Evolutionary conservation across 1,140 invertebrate species (phyloP), one percentile per base, ranked within the genome.

Genomic region (Harpegnathos saltator): DNA sequence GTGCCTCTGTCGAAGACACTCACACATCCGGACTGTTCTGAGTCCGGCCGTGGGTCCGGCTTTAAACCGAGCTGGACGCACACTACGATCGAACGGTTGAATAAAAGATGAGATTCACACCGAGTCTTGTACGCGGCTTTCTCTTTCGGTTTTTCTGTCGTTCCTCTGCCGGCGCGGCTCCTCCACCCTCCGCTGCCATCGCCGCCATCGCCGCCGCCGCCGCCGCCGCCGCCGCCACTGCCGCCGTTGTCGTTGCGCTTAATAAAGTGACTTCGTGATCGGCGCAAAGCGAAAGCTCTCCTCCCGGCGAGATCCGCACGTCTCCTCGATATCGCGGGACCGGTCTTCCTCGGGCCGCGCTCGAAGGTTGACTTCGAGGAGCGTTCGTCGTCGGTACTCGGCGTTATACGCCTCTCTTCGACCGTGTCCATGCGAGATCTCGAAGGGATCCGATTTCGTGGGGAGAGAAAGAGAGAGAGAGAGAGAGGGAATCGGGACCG

Each of bases 21-120:
- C 65, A 72, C 87, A 88, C 86, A 87, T 83, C 72, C 54, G 68
- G 63, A 9, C 15, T 61, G 83, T 54, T 48, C 14, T 72, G 58
- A 74, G 80, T 84, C 83, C 58, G 71, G 33, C 14, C n/a, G 48
- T 22, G 63, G 63, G 7, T 24, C 69, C 50, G 0, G 44, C 38
- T 54, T n/a, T 61, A 69, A 54, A 54, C 29, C 22, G 29, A 29
- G 63, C 17, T 65, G 24, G 26, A 58, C 83, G 61, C 78, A 81
- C 80, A 89, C 78, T 44, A 63, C 22, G 22, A 5, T 77, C 80
- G 44, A 17, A 1, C 44, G 82, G 68, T 89, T 94, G 92, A 94
- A 94, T 94, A 94, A 94, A 93, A 93, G 92, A 94, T 94, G 93
- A 94, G 93, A 91, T 93, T 93, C 92, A 93, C 92, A 93, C 92